phyloP scores from a whole-genome alignment of 2,888 invertebrate genomes.

The Baronia brevicornis region DNA sequence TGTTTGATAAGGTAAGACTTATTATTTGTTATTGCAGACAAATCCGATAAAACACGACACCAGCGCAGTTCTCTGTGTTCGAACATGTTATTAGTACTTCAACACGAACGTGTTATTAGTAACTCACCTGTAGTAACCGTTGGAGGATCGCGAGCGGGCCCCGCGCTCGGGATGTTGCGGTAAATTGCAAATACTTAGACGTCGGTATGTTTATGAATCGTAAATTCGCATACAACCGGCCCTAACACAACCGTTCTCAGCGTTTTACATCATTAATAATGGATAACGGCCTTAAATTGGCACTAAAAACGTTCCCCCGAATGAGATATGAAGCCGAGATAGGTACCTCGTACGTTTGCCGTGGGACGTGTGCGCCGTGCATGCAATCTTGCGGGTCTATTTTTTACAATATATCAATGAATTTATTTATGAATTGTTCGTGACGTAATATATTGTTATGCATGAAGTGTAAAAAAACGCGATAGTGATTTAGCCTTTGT shows the following conservation, averaged over 20 bases:
- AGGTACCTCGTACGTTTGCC: constrained; percentile 2
- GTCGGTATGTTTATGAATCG: constrained; percentile 44
- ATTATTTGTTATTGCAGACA: no score
- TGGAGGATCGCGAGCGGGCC: not conserved
- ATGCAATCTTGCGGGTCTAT: not conserved
- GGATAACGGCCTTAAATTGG: constrained; percentile 40
- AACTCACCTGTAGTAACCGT: no score
- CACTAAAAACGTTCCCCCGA: constrained; percentile 33
- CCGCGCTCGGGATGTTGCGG: constrained; percentile 26
- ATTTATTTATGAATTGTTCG: no score
- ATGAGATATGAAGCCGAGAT: constrained; percentile 17
- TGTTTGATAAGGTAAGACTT: no score
- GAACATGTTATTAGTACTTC: no score
- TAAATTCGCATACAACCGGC: constrained; percentile 44
- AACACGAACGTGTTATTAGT: no score
- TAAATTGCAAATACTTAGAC: constrained; percentile 26
- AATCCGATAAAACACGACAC: no score
- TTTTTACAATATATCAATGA: no score
- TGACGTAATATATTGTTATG: no score
- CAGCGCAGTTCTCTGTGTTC: no score
- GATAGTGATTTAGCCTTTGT: no score
- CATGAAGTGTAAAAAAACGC: no score
- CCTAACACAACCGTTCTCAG: constrained; percentile 37
- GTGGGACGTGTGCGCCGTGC: not conserved
- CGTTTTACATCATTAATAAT: constrained; percentile 44